These are phyloP conservation scores for Periophthalmus magnuspinnatus DNA, from an alignment of 2,797 vertebrate species.

Conservation along the genomic window DNA sequence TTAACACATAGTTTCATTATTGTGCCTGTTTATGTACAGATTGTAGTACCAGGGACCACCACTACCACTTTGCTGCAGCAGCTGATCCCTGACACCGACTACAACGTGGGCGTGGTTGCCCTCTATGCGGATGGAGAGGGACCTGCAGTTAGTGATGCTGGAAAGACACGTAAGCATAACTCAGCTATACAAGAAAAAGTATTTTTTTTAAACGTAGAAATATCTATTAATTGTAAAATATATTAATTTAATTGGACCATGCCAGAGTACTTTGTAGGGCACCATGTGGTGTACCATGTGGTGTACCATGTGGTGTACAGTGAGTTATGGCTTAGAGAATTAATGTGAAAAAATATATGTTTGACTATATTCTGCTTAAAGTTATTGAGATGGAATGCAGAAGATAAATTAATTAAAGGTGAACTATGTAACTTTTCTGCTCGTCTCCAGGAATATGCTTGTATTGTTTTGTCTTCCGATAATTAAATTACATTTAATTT, in stretches of 20 bases:
- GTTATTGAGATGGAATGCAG: neutral
- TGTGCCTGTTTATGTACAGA: slow-evolving; percentile 61
- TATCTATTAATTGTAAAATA: too few species aligned
- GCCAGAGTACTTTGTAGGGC: too few species aligned
- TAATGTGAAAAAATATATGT: too few species aligned
- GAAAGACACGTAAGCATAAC: slow-evolving; percentile 87
- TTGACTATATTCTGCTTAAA: too few species aligned
- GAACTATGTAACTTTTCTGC: neutral
- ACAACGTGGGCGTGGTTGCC: slow-evolving; percentile 88
- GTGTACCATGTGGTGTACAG: too few species aligned
- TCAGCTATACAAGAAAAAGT: neutral
- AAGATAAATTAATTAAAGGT: neutral
- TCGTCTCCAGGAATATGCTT: neutral
- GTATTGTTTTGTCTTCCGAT: neutral
- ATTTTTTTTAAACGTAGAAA: neutral
- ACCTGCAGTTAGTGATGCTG: slow-evolving; percentile 75
- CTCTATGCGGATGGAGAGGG: slow-evolving; percentile 93
- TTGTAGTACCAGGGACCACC: slow-evolving; percentile 85
- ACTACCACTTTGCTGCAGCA: slow-evolving; percentile 83
- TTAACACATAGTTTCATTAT: neutral
- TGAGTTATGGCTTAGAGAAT: too few species aligned
- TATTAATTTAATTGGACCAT: too few species aligned
- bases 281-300: too few species aligned
- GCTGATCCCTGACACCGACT: slow-evolving; percentile 86
- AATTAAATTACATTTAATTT: too few species aligned